A percentile compares a stretch with the other conserved stretches of the same genome.
These are phyloP conservation scores for Melanerpes formicivorus DNA, from an alignment of 2,113 vertebrate genomes.

Conservation along the genomic window DNA sequence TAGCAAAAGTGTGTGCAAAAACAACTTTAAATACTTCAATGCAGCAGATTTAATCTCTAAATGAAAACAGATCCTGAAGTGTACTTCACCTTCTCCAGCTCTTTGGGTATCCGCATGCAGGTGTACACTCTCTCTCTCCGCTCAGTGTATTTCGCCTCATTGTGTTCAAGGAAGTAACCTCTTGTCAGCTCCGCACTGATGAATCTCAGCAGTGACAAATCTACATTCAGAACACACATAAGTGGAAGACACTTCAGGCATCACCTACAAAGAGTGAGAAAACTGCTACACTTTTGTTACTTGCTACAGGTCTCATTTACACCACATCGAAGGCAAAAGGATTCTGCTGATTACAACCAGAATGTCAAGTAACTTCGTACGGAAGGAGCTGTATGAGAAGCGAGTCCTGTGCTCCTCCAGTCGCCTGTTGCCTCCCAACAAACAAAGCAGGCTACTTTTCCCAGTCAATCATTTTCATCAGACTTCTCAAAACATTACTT, in stretches of 20 bases:
- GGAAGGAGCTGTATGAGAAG: neutral
- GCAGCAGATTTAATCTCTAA: neutral
- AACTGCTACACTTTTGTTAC: neutral
- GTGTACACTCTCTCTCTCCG: slow-evolving; percentile 94
- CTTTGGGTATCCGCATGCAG: slow-evolving; percentile 95
- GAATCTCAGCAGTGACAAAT: slow-evolving; percentile 91
- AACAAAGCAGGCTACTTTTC: neutral
- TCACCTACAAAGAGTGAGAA: neutral
- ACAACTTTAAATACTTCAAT: neutral
- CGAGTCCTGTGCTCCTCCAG: neutral
- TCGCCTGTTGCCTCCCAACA: neutral
- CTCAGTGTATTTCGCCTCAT: slow-evolving; percentile 97
- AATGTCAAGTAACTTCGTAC: neutral
- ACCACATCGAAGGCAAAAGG: neutral
- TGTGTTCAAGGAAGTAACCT: slow-evolving; percentile 98
- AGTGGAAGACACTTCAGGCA: slow-evolving; percentile 16
- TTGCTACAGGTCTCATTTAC: neutral
- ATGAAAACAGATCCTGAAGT: neutral
- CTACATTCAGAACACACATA: slow-evolving; percentile 75
- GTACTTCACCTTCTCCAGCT: slow-evolving; percentile 91
- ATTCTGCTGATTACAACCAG: neutral
- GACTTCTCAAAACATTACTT: neutral
- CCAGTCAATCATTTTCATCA: neutral
- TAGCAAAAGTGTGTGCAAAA: neutral
- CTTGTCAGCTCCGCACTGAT: slow-evolving; percentile 93